Evolutionary conservation across 1,140 invertebrate species (phyloP).

Genomic region (Bombus picipes): DNA sequence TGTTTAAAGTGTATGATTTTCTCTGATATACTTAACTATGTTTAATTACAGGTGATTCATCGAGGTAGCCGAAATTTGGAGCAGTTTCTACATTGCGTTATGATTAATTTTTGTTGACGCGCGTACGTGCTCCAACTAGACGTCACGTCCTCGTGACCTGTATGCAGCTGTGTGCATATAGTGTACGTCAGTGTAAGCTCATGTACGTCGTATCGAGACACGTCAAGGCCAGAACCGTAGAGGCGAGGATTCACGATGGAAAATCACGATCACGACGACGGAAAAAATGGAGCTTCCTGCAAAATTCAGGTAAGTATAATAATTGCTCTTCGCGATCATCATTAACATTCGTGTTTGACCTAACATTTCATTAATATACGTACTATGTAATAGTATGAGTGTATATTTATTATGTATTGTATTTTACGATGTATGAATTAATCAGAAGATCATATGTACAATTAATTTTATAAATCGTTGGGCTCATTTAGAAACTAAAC

Average conservation of each 20-base stretch:
- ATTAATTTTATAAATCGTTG: no score
- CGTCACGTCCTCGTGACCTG: constrained; percentile 42
- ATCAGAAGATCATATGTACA: no score
- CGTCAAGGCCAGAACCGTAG: constrained; percentile 32
- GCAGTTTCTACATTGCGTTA: not conserved
- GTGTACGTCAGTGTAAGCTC: constrained; percentile 13
- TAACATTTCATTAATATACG: no score
- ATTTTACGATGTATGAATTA: no score
- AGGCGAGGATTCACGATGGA: constrained; percentile 28
- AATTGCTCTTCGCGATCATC: not conserved
- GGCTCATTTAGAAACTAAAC: not conserved
- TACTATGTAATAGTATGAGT: no score
- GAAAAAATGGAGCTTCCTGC: not conserved
- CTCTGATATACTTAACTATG: not conserved
- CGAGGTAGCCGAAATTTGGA: constrained; percentile 1
- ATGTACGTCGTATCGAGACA: constrained; percentile 19
- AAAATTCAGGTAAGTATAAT: constrained; percentile 12
- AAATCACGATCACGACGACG: constrained; percentile 34
- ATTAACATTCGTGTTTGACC: not conserved
- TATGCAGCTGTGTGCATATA: not conserved
- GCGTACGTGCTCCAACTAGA: not conserved
- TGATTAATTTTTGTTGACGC: constrained; percentile 30
- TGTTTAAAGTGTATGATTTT: not conserved
- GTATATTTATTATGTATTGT: no score
- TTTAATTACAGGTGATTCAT: constrained; percentile 23